Evolutionary conservation across 1,140 invertebrate species (phyloP).

Genomic region (Pachyrhynchus sulphureomaculatus): DNA sequence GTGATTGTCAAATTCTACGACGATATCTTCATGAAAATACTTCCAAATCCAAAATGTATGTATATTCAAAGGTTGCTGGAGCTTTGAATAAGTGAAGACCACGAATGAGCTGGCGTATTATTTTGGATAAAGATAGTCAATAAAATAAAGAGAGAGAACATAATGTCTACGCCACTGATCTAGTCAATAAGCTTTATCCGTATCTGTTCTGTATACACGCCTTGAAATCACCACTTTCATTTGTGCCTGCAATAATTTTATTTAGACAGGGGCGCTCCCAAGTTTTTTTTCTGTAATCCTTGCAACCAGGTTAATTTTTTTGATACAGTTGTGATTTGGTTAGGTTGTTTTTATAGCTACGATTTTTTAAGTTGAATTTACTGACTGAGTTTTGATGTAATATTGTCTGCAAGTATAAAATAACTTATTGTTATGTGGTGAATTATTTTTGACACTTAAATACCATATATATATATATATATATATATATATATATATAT

Average conservation of each 20-base stretch:
- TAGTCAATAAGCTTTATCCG: conserved; percentile 20
- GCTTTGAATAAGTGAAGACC: no score
- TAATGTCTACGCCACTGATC: conserved; percentile 9
- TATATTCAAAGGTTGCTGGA: no score
- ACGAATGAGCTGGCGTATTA: no score
- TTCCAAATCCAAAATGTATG: no score
- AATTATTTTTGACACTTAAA: not conserved
- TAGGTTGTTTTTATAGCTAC: no score
- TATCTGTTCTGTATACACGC: conserved; percentile 18
- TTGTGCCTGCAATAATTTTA: conserved; percentile 26
- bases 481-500: no score
- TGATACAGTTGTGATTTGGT: not conserved
- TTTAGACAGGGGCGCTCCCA: conserved; percentile 6
- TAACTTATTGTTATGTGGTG: not conserved
- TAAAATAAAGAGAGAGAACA: no score
- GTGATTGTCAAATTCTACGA: no score
- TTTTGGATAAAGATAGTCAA: no score
- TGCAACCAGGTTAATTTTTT: not conserved
- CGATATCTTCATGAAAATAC: no score
- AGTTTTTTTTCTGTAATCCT: not conserved
- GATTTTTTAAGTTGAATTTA: no score
- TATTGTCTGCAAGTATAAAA: not conserved
- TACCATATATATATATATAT: no score
- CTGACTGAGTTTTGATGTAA: not conserved
- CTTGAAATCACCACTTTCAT: conserved; percentile 36